A percentile compares a stretch with the other conserved stretches of the same genome.
phyloP scores from a whole-genome alignment of 2,888 invertebrate species.

The Heliothis peltigera region DNA sequence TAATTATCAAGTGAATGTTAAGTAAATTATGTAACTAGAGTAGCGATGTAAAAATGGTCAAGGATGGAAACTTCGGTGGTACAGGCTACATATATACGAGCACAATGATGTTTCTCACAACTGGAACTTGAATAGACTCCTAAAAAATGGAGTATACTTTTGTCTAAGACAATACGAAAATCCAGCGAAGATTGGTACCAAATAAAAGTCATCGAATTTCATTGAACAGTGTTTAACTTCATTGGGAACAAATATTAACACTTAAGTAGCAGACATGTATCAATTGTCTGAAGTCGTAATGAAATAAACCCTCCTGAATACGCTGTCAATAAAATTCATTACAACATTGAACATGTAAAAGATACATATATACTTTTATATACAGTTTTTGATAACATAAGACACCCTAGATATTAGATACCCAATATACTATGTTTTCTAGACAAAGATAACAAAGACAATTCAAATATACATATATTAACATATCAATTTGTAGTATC shows the following conservation, averaged over 20 bases:
- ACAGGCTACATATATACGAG: too few species aligned
- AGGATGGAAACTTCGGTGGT: too few species aligned
- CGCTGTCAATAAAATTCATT: background rate
- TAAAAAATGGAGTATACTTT: too few species aligned
- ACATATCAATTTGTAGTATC: constrained; percentile 23
- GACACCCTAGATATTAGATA: background rate
- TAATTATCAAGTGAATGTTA: background rate
- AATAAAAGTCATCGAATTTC: background rate
- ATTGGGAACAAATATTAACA: background rate
- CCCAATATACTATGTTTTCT: constrained; percentile 12
- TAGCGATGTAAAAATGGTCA: constrained; percentile 1
- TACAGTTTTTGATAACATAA: background rate
- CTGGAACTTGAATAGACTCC: too few species aligned
- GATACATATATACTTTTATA: background rate
- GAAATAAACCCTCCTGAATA: constrained; percentile 4
- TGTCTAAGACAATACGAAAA: background rate
- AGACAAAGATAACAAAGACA: constrained; percentile 10
- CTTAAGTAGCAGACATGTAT: background rate
- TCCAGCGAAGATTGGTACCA: background rate
- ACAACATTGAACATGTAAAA: background rate
- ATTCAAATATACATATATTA: constrained; percentile 33
- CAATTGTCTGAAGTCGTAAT: constrained; percentile 20
- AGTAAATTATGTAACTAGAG: background rate
- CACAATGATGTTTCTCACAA: too few species aligned
- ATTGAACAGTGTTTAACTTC: background rate